Evolutionary conservation across 2,888 invertebrate species (phyloP).

Genomic region (Thereva nobilitata): DNA sequence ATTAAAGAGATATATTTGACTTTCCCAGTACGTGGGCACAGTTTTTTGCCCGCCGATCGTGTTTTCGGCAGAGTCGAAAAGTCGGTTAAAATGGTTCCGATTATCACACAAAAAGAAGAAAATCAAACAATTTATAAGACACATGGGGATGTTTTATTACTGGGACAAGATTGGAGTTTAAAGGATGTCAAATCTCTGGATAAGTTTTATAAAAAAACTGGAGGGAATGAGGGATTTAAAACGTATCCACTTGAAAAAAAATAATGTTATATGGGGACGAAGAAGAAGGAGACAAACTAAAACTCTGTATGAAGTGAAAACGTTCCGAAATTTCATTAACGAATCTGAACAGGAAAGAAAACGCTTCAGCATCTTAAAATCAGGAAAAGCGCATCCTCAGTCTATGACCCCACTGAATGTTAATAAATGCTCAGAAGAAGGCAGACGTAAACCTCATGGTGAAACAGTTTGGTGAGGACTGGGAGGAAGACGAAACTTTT

Average conservation of each 20-base stretch:
- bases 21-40: slow-evolving; percentile 9
- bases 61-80: slow-evolving; percentile 7
- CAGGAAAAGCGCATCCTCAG: too few relatives aligned
- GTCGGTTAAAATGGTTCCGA: neutral
- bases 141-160: neutral
- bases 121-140: neutral
- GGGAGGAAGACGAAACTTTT: too few relatives aligned
- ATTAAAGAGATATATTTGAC: neutral
- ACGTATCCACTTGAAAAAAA: slow-evolving; percentile 6
- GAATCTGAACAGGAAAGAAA: too few relatives aligned
- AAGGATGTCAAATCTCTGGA: neutral
- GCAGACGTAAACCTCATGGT: too few relatives aligned
- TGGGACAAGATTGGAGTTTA: slow-evolving; percentile 3
- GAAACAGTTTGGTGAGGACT: too few relatives aligned
- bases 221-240: slow-evolving; percentile 10
- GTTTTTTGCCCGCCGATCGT: slow-evolving; percentile 5
- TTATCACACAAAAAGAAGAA: slow-evolving; percentile 3
- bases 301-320: too few relatives aligned
- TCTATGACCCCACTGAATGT: too few relatives aligned
- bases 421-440: too few relatives aligned
- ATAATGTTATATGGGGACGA: too few relatives aligned
- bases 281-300: too few relatives aligned
- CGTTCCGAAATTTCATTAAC: too few relatives aligned
- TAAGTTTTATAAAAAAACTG: slow-evolving; percentile 2
- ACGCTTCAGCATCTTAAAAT: too few relatives aligned